Conservation (phyloP, 2,888 invertebrate species). For the Hypena proboscidalis region DNA sequence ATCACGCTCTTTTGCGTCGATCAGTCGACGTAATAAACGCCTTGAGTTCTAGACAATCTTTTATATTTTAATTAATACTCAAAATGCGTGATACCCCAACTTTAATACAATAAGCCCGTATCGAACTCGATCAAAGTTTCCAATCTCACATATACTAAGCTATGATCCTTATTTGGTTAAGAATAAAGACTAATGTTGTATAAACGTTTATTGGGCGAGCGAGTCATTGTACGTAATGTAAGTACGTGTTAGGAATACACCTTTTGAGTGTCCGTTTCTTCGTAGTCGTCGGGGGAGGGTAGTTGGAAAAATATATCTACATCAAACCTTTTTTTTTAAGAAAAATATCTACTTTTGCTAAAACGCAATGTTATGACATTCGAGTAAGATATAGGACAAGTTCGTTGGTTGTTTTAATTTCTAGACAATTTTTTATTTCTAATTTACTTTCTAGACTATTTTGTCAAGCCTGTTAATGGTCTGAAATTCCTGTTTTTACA, state of each 20-base stretch:
- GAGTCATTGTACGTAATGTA: slow-evolving; percentile 48
- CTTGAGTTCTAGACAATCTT: too few species aligned
- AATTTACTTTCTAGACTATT: too few species aligned
- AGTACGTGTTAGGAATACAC: slow-evolving; percentile 43
- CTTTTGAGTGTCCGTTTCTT: slow-evolving; percentile 44
- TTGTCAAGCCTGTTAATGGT: too few species aligned
- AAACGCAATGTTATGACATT: too few species aligned
- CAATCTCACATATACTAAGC: slow-evolving; percentile 39
- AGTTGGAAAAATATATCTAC: slow-evolving; percentile 2
- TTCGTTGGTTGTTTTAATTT: too few species aligned
- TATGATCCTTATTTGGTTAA: slow-evolving; percentile 36
- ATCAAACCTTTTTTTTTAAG: neutral
- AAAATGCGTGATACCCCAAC: slow-evolving; percentile 26
- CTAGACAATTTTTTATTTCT: too few species aligned
- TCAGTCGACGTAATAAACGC: too few species aligned
- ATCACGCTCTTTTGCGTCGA: too few species aligned
- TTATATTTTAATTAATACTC: neutral
- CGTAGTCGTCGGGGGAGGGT: slow-evolving; percentile 30
- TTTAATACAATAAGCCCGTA: slow-evolving; percentile 15
- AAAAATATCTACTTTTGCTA: too few species aligned
- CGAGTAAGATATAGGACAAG: too few species aligned
- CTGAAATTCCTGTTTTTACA: too few species aligned
- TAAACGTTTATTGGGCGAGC: slow-evolving; percentile 38
- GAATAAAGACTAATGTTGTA: slow-evolving; percentile 41
- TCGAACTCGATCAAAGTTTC: slow-evolving; percentile 38